phyloP scores from a whole-genome alignment of 2,888 invertebrate genomes.

The Fissipunctia ypsillon region DNA sequence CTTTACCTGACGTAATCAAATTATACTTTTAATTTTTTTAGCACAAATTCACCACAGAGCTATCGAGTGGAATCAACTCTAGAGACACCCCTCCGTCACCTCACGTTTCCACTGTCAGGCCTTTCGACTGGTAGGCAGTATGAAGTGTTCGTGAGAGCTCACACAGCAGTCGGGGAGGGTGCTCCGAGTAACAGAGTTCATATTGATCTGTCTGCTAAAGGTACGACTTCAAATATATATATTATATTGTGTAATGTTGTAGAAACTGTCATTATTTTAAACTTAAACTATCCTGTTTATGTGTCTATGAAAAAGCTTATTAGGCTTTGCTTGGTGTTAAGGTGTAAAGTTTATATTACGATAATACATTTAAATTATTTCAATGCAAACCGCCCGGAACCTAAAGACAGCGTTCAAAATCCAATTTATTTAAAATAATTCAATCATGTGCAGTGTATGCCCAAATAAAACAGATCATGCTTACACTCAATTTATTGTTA shows the following conservation, averaged over 20 bases:
- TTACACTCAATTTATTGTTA: not conserved
- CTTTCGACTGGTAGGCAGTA: constrained; percentile 89
- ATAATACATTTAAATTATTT: not conserved
- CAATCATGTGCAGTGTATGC: not conserved
- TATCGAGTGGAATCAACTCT: constrained; percentile 80
- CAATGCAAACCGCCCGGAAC: not conserved
- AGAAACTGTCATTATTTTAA: not conserved
- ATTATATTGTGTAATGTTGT: not conserved
- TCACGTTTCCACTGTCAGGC: constrained; percentile 86
- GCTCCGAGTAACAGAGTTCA: constrained; percentile 81
- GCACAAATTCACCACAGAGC: constrained; percentile 82
- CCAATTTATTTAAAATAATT: not conserved
- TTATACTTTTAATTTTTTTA: constrained; percentile 66
- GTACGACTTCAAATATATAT: constrained; percentile 62
- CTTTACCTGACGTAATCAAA: not conserved
- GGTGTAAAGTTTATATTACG: not conserved
- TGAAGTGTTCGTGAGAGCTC: constrained; percentile 92
- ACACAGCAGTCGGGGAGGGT: constrained; percentile 91
- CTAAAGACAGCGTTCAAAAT: not conserved
- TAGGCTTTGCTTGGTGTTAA: not conserved
- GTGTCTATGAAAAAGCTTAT: not conserved
- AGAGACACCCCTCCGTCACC: constrained; percentile 76
- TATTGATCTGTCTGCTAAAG: constrained; percentile 80
- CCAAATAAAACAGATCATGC: not conserved
- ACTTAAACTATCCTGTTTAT: not conserved